Base-by-base conservation (phyloP, 2,888 invertebrate species). In the Miltochrista miniata region DNA sequence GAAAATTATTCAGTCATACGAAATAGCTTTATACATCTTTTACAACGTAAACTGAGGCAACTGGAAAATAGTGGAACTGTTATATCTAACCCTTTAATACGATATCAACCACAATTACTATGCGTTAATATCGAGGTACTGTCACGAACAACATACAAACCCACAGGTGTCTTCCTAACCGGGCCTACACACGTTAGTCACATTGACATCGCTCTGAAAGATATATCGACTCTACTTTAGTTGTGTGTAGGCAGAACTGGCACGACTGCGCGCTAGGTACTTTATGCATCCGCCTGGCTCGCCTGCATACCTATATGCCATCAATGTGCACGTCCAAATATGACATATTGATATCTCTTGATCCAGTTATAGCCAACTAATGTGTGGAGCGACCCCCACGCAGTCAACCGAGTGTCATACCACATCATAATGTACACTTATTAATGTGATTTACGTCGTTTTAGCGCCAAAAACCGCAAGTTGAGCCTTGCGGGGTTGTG, bases 131-230 rank as follows among this genome's bases (percentile, higher is more conserved):
- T 24, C 18, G 5, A 24, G 18, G 3, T 24, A 24, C 5, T 24
- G 18, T 24, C 3, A 4, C 18, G 2, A 24, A 1, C 30, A 30
- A 10, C 30, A 30, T 30, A 35, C 13, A 35, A 13, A 35, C 12
- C 2, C 35, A 9, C 13, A 35, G 35, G 35, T 38, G 30, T 11
- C 35, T 35, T 30, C 10, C 18, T 34, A 43, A 1, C 1, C 44
- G 48, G 62, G 61, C 57, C 60, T 66, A 66, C 60, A 52, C 31
- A 53, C 34, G 18, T 24, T 24, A 24, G 18, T 24, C 31, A 51
- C 65, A 65, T 63, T 74, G 79, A 78, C 80, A 82, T 79, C 81
- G 81, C 68, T 62, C 48, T 61, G 47, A 54, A 70, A 73, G 72
- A 82, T 74, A 67, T 70, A 81, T 79, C 65, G 70, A 69, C 57